Evolutionary conservation across 2,113 vertebrate species (phyloP).

Genomic region (Tapirus terrestris): DNA sequence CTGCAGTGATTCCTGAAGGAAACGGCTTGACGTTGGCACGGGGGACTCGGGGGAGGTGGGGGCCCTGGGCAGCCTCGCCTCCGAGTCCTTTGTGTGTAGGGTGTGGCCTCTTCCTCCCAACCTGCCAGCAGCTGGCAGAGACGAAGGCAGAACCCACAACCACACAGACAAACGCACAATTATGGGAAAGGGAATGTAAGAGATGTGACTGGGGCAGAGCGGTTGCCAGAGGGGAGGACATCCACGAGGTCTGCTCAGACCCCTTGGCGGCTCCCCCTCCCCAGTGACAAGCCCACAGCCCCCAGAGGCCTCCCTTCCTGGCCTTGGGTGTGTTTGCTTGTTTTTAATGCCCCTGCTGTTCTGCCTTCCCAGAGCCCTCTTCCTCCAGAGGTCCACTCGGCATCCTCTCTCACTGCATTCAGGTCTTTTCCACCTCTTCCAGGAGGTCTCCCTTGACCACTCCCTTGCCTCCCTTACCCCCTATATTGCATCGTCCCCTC

Average conservation of each 20-base stretch:
- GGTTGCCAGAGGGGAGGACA: background rate
- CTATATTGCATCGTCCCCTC: background rate
- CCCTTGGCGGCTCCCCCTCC: background rate
- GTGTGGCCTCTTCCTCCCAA: background rate
- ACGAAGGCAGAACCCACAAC: background rate
- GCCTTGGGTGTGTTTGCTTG: background rate
- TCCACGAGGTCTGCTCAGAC: background rate
- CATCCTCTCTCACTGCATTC: background rate
- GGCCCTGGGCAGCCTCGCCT: background rate
- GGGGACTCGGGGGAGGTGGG: background rate
- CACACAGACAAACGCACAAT: background rate
- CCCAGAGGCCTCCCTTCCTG: background rate
- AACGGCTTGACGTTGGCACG: background rate
- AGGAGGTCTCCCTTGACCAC: background rate
- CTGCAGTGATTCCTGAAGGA: background rate
- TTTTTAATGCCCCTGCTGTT: too few relatives aligned
- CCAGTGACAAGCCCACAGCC: fast-evolving
- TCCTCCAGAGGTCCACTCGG: background rate
- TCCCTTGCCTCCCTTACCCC: background rate
- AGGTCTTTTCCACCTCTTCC: background rate
- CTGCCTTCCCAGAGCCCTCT: background rate
- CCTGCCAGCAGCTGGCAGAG: background rate
- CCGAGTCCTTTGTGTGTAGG: background rate
- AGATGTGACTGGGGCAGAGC: background rate
- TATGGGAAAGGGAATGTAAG: background rate